Evolutionary conservation across 1,140 invertebrate species (phyloP), one percentile per base, ranked within the genome.

Genomic region (Euura lappo): DNA sequence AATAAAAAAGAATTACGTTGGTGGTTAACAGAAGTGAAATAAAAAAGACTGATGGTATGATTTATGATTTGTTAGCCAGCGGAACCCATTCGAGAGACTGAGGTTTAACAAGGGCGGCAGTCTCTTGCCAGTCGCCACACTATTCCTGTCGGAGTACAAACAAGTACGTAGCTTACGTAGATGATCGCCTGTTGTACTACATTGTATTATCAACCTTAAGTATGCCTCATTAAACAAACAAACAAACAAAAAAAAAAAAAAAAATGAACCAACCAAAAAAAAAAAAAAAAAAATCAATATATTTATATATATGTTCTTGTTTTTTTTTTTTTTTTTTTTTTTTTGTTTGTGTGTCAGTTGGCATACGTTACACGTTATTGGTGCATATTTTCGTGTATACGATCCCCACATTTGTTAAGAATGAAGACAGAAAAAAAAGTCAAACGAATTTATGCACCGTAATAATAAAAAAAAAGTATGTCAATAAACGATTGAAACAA

Each of bases 61-160:
- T 87, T 88, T 88, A 77, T 88, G 85, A 83, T 88, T 91, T 90
- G 87, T 89, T 91, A 92, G 91, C 91, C 91, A 90, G 90, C 91
- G 88, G 91, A 92, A 91, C 90, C 90, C 88, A 92, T 92, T 89
- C 90, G 90, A 91, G 91, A 92, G 90, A 92, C 91, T 90, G 86
- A 88, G 86, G 87, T 87, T 85, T 87, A 87, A 87, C 84, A n/a
- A 83, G 83, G 83, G 84, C 83, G 86, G 86, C 85, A 85, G 84
- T 60, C 51, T 87, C 83, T 85, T 85, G 84, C 79, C 83, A 82
- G 84, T 84, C 86, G 84, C 84, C 84, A 86, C 84, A 85, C 85
- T 86, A 83, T 86, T 88, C 88, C 89, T 89, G 89, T 89, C 87
- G 89, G 88, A 90, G 87, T 89, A 89, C 85, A 90, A 90, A 90